Percentiles rank a stretch among this genome's conserved stretches.
Conservation (phyloP, 1,140 invertebrate genomes). For the Zophobas morio region DNA sequence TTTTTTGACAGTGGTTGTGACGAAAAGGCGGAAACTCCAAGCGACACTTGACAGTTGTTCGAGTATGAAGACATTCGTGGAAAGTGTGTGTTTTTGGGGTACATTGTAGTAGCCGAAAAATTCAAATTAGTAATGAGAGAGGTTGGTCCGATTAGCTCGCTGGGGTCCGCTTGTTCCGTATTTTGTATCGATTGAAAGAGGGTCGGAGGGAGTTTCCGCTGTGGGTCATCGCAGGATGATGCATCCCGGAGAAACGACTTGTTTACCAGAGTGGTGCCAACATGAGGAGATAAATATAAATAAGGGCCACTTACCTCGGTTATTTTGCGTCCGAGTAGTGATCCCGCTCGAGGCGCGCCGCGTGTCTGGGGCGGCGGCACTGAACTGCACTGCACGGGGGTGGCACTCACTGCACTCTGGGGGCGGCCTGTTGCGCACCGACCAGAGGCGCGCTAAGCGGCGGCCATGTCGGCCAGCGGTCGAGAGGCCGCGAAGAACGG, state of each 20-base stretch:
- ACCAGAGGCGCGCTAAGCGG: slow-evolving; percentile 15
- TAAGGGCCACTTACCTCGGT: slow-evolving; percentile 49
- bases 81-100: no score
- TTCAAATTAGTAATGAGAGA: no score
- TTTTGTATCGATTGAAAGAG: slow-evolving; percentile 2
- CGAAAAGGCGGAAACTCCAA: no score
- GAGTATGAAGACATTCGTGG: no score
- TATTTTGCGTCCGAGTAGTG: slow-evolving; percentile 43
- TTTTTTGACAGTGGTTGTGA: no score
- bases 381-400: slow-evolving; percentile 58
- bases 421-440: slow-evolving; percentile 61
- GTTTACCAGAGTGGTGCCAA: slow-evolving; percentile 46
- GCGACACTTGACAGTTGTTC: no score
- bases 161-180: no score
- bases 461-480: slow-evolving; percentile 43
- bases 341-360: slow-evolving; percentile 53
- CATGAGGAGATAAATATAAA: slow-evolving; percentile 48
- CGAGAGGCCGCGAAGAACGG: slow-evolving; percentile 8
- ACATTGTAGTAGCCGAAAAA: no score
- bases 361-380: slow-evolving; percentile 53
- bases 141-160: no score
- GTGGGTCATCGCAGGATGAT: slow-evolving; percentile 38
- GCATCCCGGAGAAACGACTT: slow-evolving; percentile 43
- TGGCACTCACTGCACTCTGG: slow-evolving; percentile 68
- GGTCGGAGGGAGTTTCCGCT: slow-evolving; percentile 5